These are phyloP conservation scores for Eulimnadia texana DNA, from an alignment of 1,140 invertebrate species.

Conservation along the genomic window DNA sequence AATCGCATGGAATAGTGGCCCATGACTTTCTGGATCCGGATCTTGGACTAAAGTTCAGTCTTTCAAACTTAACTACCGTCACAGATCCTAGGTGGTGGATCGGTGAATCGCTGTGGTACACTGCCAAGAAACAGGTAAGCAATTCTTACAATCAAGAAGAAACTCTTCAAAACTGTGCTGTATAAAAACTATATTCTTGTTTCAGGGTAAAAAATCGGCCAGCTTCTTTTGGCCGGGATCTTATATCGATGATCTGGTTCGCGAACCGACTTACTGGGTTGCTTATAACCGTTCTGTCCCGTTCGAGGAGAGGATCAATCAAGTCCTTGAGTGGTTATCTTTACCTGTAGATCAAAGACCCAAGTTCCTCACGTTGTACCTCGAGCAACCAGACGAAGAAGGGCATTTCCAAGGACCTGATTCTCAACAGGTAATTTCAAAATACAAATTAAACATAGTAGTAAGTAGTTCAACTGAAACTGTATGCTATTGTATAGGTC, in stretches of 20 bases:
- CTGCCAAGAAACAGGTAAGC: constrained; percentile 1
- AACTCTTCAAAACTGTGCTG: not conserved
- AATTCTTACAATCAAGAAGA: not conserved
- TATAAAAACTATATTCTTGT: not conserved
- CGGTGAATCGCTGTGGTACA: constrained; percentile 12
- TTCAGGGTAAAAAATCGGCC: constrained; percentile 20
- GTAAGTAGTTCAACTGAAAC: not conserved
- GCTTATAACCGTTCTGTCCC: constrained; percentile 22
- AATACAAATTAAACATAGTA: not conserved
- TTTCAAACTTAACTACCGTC: not conserved
- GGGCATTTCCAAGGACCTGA: constrained; percentile 29
- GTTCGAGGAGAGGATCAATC: constrained; percentile 27
- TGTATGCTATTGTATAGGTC: constrained; percentile 20
- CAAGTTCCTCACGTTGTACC: constrained; percentile 33
- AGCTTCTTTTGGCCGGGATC: constrained; percentile 24
- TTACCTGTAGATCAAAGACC: constrained; percentile 21
- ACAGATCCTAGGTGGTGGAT: constrained; percentile 7
- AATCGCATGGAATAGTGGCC: constrained; percentile 54
- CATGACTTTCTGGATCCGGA: constrained; percentile 46
- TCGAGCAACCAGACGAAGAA: constrained; percentile 32
- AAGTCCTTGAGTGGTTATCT: constrained; percentile 32
- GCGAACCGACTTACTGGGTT: constrained; percentile 18
- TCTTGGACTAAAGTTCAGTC: constrained; percentile 1
- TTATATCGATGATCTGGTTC: constrained; percentile 17
- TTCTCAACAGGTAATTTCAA: constrained; percentile 12